Evolutionary conservation across 1,140 invertebrate genomes (phyloP), one percentile per base, ranked within the genome.

Genomic region (Riptortus pedestris): DNA sequence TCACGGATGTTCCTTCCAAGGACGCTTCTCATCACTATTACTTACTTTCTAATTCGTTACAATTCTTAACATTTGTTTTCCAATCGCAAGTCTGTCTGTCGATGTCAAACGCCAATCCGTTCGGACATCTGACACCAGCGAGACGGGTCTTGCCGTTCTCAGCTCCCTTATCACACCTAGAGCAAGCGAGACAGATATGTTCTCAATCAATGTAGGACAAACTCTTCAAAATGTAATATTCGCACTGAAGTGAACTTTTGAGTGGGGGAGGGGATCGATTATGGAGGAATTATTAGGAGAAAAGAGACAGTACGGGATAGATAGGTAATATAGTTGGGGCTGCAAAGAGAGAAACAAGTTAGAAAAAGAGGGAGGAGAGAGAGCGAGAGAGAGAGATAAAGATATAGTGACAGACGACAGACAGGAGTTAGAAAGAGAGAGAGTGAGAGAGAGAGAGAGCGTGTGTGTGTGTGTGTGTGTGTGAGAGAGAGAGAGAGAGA

Each of bases 11-110:
- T n/a, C n/a, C n/a, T n/a, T n/a, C n/a, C n/a, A n/a, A n/a, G n/a
- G n/a, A n/a, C n/a, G n/a, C n/a, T n/a, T n/a, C n/a, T n/a, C n/a
- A n/a, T n/a, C n/a, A 2, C 58, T 14, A 24, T 71, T 77, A 86
- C 90, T 93, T 90, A 93, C 91, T 92, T 83, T 92, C 90, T 75
- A 88, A 73, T 77, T 85, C 81, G 79, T 93, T 86, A 81, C 91
- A 94, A 85, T 92, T 93, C 83, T 91, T 90, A 79, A 94, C 91
- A 81, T 92, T 87, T 72, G 87, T 85, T 83, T 92, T 94, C 90
- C 91, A 96, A 79, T 94, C 91, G 80, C 92, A 95, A 67, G 91
- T 93, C 76, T 96, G 91, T 71, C 90, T 83, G 77, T 91, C 85
- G 74, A 96, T 88, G 83, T 96, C 92, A 80, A 96, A 96, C 72